Percentiles rank a stretch among this genome's conserved stretches.
Evolutionary conservation across 2,113 vertebrate genomes (phyloP).

Genomic region (Perca fluviatilis): DNA sequence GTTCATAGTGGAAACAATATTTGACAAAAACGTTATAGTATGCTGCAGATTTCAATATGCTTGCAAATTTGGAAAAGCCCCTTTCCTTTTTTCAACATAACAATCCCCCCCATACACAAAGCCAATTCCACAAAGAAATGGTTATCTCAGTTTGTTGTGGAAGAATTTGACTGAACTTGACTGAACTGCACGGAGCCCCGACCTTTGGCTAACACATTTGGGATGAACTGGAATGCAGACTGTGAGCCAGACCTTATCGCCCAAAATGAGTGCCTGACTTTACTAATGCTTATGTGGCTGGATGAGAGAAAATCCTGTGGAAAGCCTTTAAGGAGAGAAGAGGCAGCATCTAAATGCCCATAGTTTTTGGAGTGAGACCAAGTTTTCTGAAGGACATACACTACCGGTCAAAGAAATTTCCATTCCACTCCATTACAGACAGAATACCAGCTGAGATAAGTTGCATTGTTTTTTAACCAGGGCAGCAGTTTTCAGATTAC

Average conservation of each 20-base stretch:
- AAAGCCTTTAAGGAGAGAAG: background rate
- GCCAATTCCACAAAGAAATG: background rate
- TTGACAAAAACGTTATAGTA: too few relatives aligned
- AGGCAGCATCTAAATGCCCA: background rate
- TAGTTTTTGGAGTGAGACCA: background rate
- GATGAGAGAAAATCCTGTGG: background rate
- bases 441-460: too few relatives aligned
- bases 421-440: too few relatives aligned
- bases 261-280: background rate
- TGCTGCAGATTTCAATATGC: too few relatives aligned
- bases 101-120: background rate
- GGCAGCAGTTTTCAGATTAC: too few relatives aligned
- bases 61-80: background rate
- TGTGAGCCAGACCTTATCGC: background rate
- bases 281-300: background rate
- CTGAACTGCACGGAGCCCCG: background rate
- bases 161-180: too few relatives aligned
- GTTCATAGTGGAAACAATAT: background rate
- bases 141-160: too few relatives aligned
- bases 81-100: background rate
- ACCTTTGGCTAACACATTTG: background rate
- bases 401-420: too few relatives aligned
- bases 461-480: too few relatives aligned
- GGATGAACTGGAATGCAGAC: constrained; percentile 3
- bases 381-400: background rate